Evolutionary conservation across 1,140 invertebrate genomes (phyloP).

Genomic region (Streblospio benedicti): DNA sequence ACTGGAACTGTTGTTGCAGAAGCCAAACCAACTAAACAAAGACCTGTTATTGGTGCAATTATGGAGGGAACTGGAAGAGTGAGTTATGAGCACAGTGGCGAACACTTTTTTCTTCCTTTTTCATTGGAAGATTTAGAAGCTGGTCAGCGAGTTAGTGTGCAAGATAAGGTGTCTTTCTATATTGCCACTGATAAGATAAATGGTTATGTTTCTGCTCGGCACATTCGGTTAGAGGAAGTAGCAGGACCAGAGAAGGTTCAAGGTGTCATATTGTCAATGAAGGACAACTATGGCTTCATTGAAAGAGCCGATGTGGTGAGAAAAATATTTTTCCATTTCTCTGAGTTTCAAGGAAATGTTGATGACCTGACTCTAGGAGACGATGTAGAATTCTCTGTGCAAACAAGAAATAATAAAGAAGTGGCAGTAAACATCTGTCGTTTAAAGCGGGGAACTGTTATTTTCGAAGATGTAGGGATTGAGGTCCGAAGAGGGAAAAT

Average conservation of each 20-base stretch:
- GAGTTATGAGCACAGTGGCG: constrained; percentile 93
- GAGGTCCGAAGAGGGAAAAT: constrained; percentile 39
- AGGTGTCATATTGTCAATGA: constrained; percentile 87
- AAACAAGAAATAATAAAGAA: constrained; percentile 89
- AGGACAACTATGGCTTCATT: constrained; percentile 96
- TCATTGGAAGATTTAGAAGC: constrained; percentile 86
- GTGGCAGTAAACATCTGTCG: constrained; percentile 88
- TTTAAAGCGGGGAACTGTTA: constrained; percentile 79
- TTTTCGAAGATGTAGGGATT: constrained; percentile 84
- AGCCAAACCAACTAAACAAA: constrained; percentile 44
- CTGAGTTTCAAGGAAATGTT: constrained; percentile 48
- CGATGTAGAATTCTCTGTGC: constrained; percentile 93
- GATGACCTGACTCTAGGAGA: constrained; percentile 76
- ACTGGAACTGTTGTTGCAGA: constrained; percentile 91
- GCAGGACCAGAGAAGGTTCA: constrained; percentile 48
- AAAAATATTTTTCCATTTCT: constrained; percentile 92
- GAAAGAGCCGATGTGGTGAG: constrained; percentile 85
- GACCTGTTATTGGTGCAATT: too few relatives aligned
- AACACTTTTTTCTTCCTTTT: constrained; percentile 97
- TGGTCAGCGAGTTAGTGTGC: constrained; percentile 58
- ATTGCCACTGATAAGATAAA: constrained; percentile 90
- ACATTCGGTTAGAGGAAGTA: constrained; percentile 78
- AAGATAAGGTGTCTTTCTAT: constrained; percentile 89
- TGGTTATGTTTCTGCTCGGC: constrained; percentile 84
- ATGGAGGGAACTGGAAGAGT: constrained; percentile 72